These are phyloP conservation scores for Trachelus tabidus DNA, from an alignment of 2,888 invertebrate species.

Conservation along the genomic window DNA sequence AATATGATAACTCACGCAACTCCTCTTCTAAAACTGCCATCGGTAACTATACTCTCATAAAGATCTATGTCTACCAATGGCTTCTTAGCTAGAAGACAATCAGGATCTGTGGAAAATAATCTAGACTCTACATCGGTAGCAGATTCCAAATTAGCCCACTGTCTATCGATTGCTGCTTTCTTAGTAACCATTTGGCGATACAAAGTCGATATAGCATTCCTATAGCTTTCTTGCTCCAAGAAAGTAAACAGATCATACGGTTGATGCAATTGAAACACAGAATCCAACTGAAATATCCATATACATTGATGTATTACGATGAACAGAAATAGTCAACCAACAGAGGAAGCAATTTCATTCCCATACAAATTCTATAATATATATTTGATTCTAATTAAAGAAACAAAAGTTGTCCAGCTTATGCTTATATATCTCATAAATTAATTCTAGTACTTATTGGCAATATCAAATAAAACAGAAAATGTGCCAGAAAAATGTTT, in stretches of 20 bases:
- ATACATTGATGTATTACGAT: slow-evolving; percentile 20
- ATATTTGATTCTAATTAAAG: no score
- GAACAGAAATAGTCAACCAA: not conserved
- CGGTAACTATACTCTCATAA: slow-evolving; percentile 72
- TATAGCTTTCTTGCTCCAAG: slow-evolving; percentile 80
- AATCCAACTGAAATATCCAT: slow-evolving; percentile 72
- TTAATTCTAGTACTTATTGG: no score
- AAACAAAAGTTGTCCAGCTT: no score
- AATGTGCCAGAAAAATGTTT: no score
- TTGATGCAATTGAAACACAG: slow-evolving; percentile 77
- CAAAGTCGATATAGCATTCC: slow-evolving; percentile 71
- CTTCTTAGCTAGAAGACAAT: slow-evolving; percentile 75
- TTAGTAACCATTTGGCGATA: slow-evolving; percentile 74
- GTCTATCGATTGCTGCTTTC: slow-evolving; percentile 73
- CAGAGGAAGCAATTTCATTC: not conserved
- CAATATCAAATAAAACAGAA: no score
- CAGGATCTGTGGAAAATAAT: slow-evolving; percentile 71
- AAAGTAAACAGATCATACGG: slow-evolving; percentile 81
- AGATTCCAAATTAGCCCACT: slow-evolving; percentile 71
- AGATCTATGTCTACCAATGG: slow-evolving; percentile 76
- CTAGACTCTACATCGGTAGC: slow-evolving; percentile 73
- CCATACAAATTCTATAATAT: no score
- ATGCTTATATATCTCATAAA: no score
- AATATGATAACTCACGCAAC: slow-evolving; percentile 54
- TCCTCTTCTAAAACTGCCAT: slow-evolving; percentile 69